Percentiles rank a stretch among this genome's conserved stretches.
These are phyloP conservation scores for Athene cunicularia DNA, from an alignment of 2,113 vertebrate species.

Conservation along the genomic window DNA sequence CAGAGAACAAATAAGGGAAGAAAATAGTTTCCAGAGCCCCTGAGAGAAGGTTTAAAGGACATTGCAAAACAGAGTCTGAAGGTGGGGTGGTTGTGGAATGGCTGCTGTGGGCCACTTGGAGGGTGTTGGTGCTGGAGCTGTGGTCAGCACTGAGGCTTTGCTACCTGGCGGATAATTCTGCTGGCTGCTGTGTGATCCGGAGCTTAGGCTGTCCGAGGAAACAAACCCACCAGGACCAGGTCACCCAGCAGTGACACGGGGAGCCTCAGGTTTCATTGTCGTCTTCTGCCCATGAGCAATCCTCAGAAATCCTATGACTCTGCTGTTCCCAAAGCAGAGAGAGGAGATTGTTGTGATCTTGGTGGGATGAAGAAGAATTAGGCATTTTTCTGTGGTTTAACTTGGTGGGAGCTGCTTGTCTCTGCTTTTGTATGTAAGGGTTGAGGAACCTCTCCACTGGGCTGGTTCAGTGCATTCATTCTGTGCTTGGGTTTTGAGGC, in stretches of 20 bases:
- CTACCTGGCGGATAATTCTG: neutral
- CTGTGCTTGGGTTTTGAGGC: neutral
- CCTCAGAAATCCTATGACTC: neutral
- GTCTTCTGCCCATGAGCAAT: rapidly evolving
- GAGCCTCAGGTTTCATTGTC: neutral
- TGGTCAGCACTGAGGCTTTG: neutral
- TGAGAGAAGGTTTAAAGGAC: neutral
- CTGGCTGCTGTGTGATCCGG: neutral
- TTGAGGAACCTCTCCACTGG: neutral
- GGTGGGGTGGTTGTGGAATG: neutral
- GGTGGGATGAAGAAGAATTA: neutral
- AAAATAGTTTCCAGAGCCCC: neutral
- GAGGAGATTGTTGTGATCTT: neutral
- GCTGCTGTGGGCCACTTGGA: neutral
- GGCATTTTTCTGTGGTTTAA: neutral
- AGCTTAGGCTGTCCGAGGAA: neutral
- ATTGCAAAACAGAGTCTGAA: neutral
- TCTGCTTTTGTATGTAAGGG: neutral
- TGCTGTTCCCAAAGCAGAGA: neutral
- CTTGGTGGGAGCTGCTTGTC: rapidly evolving
- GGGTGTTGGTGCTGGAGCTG: neutral
- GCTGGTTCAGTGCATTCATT: neutral
- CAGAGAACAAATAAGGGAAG: neutral
- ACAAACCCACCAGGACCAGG: rapidly evolving
- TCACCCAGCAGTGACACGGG: too few relatives aligned